phyloP scores from a whole-genome alignment of 2,888 invertebrate species.

The Drosophila multiciliata region DNA sequence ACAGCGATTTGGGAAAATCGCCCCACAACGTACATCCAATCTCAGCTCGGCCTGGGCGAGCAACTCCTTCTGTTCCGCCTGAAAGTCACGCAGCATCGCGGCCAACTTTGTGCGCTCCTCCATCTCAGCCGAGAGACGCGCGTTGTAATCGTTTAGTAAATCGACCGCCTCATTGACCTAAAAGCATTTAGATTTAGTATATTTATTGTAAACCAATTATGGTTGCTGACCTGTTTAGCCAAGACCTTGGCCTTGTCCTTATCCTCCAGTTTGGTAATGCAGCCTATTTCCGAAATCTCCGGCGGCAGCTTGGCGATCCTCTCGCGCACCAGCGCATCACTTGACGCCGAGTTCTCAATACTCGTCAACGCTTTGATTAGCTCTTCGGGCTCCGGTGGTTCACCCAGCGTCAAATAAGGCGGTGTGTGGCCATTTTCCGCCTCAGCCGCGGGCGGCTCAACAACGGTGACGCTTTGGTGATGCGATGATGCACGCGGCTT shows the following conservation, averaged over 20 bases:
- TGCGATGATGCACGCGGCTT: conserved; percentile 67
- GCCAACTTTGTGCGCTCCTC: conserved; percentile 94
- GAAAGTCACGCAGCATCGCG: conserved; percentile 94
- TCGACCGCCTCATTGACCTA: conserved; percentile 92
- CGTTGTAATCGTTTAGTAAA: conserved; percentile 95
- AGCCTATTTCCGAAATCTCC: conserved; percentile 96
- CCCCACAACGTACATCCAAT: conserved; percentile 88
- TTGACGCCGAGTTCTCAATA: conserved; percentile 97
- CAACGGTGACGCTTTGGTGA: conserved; percentile 73
- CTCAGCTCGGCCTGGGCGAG: conserved; percentile 94
- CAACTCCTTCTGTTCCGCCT: conserved; percentile 93
- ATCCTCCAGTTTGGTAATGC: conserved; percentile 94
- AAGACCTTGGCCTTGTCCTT: conserved; percentile 92
- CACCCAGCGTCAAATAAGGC: conserved; percentile 91
- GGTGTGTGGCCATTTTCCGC: conserved; percentile 90
- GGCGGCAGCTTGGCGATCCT: conserved; percentile 96
- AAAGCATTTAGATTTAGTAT: neutral
- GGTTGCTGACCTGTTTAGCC: conserved; percentile 88
- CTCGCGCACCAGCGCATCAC: conserved; percentile 96
- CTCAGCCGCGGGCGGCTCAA: conserved; percentile 35
- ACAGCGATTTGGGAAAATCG: conserved; percentile 17
- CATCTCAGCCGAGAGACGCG: conserved; percentile 93
- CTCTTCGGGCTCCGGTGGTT: conserved; percentile 97
- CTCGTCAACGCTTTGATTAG: conserved; percentile 93
- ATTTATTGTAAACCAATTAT: neutral